Evolutionary conservation across 1,140 invertebrate genomes (phyloP).

Genomic region (Drosophila suzukii): DNA sequence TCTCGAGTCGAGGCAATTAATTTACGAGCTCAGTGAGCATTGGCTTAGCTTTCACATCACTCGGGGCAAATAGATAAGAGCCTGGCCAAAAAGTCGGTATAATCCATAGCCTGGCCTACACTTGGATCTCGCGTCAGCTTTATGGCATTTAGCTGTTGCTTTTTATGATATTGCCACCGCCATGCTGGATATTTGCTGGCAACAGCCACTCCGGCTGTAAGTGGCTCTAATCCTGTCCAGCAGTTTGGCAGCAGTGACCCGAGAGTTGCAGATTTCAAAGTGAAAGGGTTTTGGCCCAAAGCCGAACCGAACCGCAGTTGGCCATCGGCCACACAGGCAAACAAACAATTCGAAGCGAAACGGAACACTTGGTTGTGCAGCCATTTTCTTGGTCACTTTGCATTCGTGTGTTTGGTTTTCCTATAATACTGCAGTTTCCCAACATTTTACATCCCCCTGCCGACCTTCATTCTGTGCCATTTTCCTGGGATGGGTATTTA

Average conservation of each 20-base stretch:
- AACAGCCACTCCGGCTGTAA: constrained; percentile 38
- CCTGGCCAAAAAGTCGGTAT: constrained; percentile 40
- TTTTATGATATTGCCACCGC: constrained; percentile 63
- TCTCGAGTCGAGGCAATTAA: constrained; percentile 60
- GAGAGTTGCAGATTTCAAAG: constrained; percentile 65
- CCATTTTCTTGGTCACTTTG: constrained; percentile 63
- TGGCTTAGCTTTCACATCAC: constrained; percentile 71
- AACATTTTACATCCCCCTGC: constrained; percentile 2
- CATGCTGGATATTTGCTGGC: constrained; percentile 18
- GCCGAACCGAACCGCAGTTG: constrained; percentile 46
- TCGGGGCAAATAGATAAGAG: constrained; percentile 56
- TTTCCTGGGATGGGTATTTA: background rate
- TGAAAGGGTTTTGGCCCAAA: constrained; percentile 63
- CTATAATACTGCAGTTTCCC: constrained; percentile 40
- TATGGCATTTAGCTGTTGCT: constrained; percentile 67
- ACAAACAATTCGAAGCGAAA: constrained; percentile 18
- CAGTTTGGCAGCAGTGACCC: constrained; percentile 75
- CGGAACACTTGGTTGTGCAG: constrained; percentile 12
- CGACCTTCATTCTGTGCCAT: background rate
- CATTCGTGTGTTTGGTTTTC: constrained; percentile 64
- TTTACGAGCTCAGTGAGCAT: constrained; percentile 69
- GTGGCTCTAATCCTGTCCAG: constrained; percentile 71
- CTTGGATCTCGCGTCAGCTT: constrained; percentile 58
- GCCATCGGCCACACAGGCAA: constrained; percentile 42
- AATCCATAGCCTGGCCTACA: constrained; percentile 38